These are phyloP conservation scores for Scolopax bukidnonensis DNA, from an alignment of 2,797 vertebrate genomes.

Conservation along the genomic window DNA sequence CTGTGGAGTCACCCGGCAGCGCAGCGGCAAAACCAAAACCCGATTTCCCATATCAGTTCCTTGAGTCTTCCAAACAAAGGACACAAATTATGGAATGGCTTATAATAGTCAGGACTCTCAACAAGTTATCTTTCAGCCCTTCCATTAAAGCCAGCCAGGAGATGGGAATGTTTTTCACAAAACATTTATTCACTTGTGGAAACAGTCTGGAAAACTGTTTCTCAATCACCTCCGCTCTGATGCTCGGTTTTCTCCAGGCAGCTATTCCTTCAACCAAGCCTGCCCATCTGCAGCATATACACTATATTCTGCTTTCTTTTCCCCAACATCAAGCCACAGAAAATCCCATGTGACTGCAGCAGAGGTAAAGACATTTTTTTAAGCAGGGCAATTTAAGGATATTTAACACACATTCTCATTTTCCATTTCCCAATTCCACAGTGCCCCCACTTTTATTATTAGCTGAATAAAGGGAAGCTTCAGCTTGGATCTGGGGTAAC, in stretches of 20 bases:
- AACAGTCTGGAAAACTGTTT: conserved; percentile 3
- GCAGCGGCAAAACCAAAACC: neutral
- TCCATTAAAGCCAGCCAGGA: conserved; percentile 5
- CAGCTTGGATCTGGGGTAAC: conserved; percentile 38
- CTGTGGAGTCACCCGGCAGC: neutral
- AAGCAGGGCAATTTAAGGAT: conserved; percentile 58
- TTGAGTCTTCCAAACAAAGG: too few relatives aligned
- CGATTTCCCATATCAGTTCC: neutral
- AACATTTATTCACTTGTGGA: conserved; percentile 38
- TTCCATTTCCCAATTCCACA: conserved; percentile 45
- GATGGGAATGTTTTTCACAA: conserved; percentile 3
- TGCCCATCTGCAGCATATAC: conserved; percentile 11
- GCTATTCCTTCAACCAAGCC: conserved; percentile 15
- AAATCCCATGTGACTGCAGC: conserved; percentile 40
- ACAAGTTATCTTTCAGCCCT: neutral
- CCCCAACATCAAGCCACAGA: conserved; percentile 12
- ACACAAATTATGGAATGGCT: neutral
- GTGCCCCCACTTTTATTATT: conserved; percentile 5
- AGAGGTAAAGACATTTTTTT: conserved; percentile 68
- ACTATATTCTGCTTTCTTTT: neutral
- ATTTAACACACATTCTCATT: conserved; percentile 56
- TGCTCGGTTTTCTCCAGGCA: conserved; percentile 24
- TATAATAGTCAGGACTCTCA: neutral
- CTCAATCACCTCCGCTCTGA: neutral
- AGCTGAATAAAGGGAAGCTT: conserved; percentile 46